Conservation (phyloP, 2,888 invertebrate genomes). For the Erpobdella octoculata region DNA sequence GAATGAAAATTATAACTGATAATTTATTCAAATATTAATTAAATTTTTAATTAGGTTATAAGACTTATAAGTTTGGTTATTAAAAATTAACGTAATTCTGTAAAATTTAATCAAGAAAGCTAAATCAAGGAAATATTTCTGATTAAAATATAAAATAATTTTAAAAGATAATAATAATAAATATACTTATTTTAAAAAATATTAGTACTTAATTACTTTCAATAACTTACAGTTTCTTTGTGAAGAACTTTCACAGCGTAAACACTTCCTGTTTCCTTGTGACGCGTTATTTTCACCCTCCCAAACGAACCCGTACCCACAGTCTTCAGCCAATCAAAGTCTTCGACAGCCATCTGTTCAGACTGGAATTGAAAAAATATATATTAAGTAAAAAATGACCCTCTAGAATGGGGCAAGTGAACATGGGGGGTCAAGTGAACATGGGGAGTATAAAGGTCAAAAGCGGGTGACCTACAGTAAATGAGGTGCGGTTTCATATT, state of each 20-base stretch:
- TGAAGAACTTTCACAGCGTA: conserved; percentile 4
- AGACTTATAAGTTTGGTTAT: neutral
- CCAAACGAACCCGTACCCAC: conserved; percentile 19
- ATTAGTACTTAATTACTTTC: neutral
- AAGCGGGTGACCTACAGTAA: no score
- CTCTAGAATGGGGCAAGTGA: no score
- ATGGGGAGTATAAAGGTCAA: no score
- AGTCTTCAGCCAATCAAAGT: conserved; percentile 21
- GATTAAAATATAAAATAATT: neutral
- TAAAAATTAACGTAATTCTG: neutral
- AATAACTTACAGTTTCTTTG: conserved; percentile 3
- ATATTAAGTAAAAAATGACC: no score
- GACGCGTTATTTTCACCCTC: neutral
- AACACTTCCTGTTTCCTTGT: neutral
- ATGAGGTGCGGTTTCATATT: no score
- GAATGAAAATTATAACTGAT: no score
- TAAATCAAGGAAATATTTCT: neutral
- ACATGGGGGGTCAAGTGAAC: no score
- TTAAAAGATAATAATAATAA: neutral
- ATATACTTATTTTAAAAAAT: neutral
- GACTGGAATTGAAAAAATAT: neutral
- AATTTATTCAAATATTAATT: no score
- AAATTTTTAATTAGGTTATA: neutral
- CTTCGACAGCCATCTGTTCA: neutral
- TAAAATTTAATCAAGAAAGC: neutral